Evolutionary conservation across 2,888 invertebrate species (phyloP).

Genomic region (Torymus aiolomorphi): DNA sequence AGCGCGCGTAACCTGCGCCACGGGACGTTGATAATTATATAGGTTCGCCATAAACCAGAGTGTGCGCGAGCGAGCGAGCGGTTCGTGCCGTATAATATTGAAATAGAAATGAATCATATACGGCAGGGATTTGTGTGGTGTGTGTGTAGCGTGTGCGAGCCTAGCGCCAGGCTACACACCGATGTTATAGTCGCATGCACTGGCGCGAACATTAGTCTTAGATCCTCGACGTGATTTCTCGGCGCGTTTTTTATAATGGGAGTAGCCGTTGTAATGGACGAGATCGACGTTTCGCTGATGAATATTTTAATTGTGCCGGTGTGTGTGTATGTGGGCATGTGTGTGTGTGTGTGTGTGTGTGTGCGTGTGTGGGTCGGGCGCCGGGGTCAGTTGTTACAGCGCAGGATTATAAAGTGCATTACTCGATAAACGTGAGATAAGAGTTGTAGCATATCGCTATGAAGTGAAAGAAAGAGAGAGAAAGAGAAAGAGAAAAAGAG

Average conservation of each 20-base stretch:
- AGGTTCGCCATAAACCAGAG: conserved; percentile 3
- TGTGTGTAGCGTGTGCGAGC: not conserved
- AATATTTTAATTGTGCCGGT: conserved; percentile 18
- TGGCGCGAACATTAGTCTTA: not conserved
- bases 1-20: conserved; percentile 7
- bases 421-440: too few species aligned
- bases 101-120: conserved; percentile 25
- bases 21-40: conserved; percentile 36
- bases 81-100: not conserved
- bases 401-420: too few species aligned
- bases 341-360: too few species aligned
- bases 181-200: not conserved
- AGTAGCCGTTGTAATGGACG: too few species aligned
- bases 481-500: too few species aligned
- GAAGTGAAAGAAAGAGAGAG: too few species aligned
- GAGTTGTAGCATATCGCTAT: not conserved
- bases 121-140: conserved; percentile 17
- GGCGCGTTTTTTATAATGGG: too few species aligned
- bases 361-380: too few species aligned
- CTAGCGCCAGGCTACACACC: too few species aligned
- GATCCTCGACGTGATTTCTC: conserved; percentile 11
- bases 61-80: not conserved
- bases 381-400: too few species aligned
- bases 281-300: conserved; percentile 17
- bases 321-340: too few species aligned